These are phyloP conservation scores for Astur gentilis DNA, from an alignment of 2,113 vertebrate species.

Conservation along the genomic window DNA sequence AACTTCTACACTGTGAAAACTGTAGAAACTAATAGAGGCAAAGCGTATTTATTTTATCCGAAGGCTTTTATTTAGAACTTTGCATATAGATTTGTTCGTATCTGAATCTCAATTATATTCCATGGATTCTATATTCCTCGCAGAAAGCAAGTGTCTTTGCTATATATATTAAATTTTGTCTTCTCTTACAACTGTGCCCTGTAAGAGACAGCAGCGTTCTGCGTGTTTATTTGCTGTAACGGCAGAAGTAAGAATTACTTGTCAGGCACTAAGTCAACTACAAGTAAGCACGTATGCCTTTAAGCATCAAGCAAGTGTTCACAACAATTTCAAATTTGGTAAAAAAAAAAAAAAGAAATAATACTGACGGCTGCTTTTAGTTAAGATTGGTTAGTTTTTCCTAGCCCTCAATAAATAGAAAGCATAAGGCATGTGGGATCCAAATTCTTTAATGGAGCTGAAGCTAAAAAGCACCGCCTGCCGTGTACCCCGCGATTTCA, in stretches of 20 bases:
- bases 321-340: background rate
- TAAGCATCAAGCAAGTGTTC: background rate
- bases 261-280: background rate
- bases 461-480: background rate
- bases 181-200: background rate
- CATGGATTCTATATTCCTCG: background rate
- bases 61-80: slow-evolving; percentile 16
- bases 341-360: background rate
- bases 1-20: background rate
- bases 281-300: background rate
- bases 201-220: background rate
- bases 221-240: background rate
- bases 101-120: background rate
- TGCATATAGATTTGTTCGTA: background rate
- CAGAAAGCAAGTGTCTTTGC: background rate
- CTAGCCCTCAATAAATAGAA: slow-evolving; percentile 42
- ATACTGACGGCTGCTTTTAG: background rate
- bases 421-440: slow-evolving; percentile 26
- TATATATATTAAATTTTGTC: background rate
- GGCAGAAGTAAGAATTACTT: background rate
- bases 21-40: background rate
- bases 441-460: slow-evolving; percentile 34
- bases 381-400: background rate
- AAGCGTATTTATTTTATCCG: background rate
- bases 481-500: background rate